Base-by-base conservation (phyloP, 2,888 invertebrate genomes). In the Oithona nana region DNA sequence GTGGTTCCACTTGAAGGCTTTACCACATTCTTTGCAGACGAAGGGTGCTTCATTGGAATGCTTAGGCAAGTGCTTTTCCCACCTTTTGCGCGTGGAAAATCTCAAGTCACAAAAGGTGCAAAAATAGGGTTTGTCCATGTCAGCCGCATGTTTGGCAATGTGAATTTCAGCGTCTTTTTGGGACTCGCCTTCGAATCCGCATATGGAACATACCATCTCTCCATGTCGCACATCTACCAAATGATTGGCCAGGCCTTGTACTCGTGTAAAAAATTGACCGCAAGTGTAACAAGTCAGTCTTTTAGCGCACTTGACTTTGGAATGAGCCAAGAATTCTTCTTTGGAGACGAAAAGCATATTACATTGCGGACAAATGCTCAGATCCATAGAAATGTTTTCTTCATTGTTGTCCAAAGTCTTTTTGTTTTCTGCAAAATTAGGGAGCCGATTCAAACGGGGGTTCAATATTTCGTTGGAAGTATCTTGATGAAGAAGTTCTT, bases 1-100 rank as follows among this genome's bases (percentile, higher is more conserved):
- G 67, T 79, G 78, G 60, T 79, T 79, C 79, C 79, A 79, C 66
- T 79, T 79, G 68, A 79, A 79, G 8, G 70, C 70, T 39, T 69
- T 67, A 24, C 66, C 61, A 66, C 73, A 73, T 3, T 70, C 65
- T 50, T 68, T 66, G 64, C 72, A 72, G 1, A 70, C 68, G 68
- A 69, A 78, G 1, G 79, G 79, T 22, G 77, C 77, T 63, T 75
- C 75, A 1, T 72, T 73, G 1, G 77, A 76, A 66, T 79, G 79
- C 65, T 77, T 78, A 1, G 79, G 79, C n/a, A 75, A 69, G 67
- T 79, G 79, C 8, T 76, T 70, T 31, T 72, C 71, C 1, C 78
- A 67, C 26, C 75, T 74, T 2, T 77, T 75, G 51, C 75, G 73
- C 0, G 76, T 77, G 63, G 73, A 74, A 66, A 78, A 79, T 29